phyloP scores from a whole-genome alignment of 2,888 invertebrate genomes.

The Crematogaster levior region DNA sequence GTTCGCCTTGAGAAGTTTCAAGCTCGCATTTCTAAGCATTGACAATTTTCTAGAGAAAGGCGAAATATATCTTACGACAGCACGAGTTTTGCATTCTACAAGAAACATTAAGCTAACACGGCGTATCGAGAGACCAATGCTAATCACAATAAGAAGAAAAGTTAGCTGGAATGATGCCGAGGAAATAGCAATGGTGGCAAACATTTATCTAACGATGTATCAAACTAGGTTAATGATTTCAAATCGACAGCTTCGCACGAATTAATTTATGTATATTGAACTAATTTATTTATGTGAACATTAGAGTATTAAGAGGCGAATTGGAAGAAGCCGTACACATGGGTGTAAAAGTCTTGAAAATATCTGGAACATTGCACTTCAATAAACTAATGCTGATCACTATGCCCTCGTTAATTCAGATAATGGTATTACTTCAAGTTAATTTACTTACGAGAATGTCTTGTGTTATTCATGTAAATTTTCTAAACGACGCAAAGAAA shows the following conservation, averaged over 20 bases:
- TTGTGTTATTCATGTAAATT: not conserved
- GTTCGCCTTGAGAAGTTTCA: slow-evolving; percentile 72
- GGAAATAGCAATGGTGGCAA: slow-evolving; percentile 86
- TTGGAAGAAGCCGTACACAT: slow-evolving; percentile 68
- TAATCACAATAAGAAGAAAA: slow-evolving; percentile 73
- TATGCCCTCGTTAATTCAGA: slow-evolving; percentile 76
- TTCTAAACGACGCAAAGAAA: not conserved
- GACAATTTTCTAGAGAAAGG: slow-evolving; percentile 81
- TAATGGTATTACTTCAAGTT: slow-evolving; percentile 67
- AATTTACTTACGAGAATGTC: not conserved
- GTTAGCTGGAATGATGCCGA: slow-evolving; percentile 83
- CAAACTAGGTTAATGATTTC: slow-evolving; percentile 69
- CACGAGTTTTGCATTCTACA: slow-evolving; percentile 86
- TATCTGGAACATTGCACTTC: slow-evolving; percentile 69
- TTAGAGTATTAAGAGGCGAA: slow-evolving; percentile 73
- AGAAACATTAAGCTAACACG: slow-evolving; percentile 84
- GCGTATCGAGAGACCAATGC: slow-evolving; percentile 82
- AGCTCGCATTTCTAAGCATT: slow-evolving; percentile 60
- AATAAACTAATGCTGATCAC: slow-evolving; percentile 65
- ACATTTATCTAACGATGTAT: slow-evolving; percentile 86
- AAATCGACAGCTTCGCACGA: not conserved
- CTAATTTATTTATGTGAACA: not conserved
- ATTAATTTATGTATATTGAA: not conserved
- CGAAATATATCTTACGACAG: slow-evolving; percentile 86
- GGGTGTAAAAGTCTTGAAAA: slow-evolving; percentile 73